These are phyloP conservation scores for Cygnus atratus DNA, from an alignment of 2,113 vertebrate species.

Conservation along the genomic window DNA sequence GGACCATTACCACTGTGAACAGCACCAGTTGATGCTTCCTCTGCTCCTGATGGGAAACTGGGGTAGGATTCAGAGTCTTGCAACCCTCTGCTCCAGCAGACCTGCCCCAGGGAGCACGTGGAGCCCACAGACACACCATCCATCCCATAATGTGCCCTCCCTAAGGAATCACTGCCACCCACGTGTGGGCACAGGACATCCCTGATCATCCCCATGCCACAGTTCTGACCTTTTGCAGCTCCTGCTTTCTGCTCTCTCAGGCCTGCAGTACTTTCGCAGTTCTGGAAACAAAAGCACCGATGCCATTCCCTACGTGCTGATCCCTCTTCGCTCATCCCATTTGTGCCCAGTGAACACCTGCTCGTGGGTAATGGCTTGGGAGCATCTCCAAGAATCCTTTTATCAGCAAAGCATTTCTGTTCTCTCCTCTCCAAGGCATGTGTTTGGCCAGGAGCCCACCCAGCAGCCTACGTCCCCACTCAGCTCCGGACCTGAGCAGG, in stretches of 20 bases:
- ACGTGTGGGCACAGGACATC: background rate
- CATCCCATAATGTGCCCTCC: background rate
- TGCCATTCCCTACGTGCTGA: background rate
- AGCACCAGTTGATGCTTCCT: background rate
- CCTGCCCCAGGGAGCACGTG: no score
- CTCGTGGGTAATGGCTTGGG: rapidly evolving
- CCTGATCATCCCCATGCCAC: background rate
- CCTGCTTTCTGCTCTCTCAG: background rate
- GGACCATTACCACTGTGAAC: background rate
- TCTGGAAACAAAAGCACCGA: background rate
- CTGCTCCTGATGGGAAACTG: background rate
- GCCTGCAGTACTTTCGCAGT: background rate
- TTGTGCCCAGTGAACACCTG: background rate
- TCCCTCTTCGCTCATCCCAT: background rate
- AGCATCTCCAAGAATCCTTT: background rate
- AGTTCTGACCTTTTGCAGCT: background rate
- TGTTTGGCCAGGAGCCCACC: background rate
- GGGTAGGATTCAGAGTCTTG: background rate
- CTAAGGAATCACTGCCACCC: background rate
- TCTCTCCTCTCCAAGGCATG: background rate
- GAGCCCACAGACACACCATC: background rate
- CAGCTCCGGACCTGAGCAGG: background rate
- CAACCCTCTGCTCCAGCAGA: background rate
- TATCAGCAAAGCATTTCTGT: background rate
- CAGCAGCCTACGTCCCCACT: background rate